phyloP scores from a whole-genome alignment of 2,113 vertebrate genomes.

The Pygoscelis antarcticus region DNA sequence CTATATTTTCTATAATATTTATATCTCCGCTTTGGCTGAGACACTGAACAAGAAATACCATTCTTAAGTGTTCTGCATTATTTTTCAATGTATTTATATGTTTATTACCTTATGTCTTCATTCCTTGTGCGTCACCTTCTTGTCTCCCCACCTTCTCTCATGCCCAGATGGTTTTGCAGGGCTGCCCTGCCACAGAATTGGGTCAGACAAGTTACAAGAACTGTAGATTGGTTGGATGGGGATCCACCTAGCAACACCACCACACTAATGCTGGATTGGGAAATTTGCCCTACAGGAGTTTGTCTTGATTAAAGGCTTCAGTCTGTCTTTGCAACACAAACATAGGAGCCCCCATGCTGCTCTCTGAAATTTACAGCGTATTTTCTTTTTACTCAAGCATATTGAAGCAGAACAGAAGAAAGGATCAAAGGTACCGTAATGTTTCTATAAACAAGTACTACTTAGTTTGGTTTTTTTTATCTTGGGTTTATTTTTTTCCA shows the following conservation, averaged over 20 bases:
- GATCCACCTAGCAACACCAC: slow-evolving; percentile 63
- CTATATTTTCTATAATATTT: not conserved
- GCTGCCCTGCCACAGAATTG: not conserved
- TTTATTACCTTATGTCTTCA: not conserved
- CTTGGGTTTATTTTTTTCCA: slow-evolving; percentile 63
- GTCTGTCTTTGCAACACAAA: slow-evolving; percentile 67
- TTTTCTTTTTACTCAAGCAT: slow-evolving; percentile 67
- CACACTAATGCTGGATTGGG: slow-evolving; percentile 41
- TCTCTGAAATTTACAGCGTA: slow-evolving; percentile 66
- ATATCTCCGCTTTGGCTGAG: not conserved
- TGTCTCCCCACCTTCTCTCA: not conserved
- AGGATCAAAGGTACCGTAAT: slow-evolving; percentile 74
- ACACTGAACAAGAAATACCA: too few species aligned
- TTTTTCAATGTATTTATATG: not conserved
- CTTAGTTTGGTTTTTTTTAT: slow-evolving; percentile 67
- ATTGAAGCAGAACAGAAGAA: slow-evolving; percentile 70
- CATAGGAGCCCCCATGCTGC: slow-evolving; percentile 69
- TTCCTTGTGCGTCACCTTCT: not conserved
- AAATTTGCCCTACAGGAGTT: slow-evolving; percentile 71
- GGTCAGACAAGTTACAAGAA: slow-evolving; percentile 2
- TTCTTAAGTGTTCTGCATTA: not conserved
- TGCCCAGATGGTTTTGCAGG: not conserved
- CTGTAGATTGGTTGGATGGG: not conserved
- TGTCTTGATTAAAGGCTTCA: slow-evolving; percentile 73
- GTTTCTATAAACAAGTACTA: slow-evolving; percentile 73